Evolutionary conservation across 2,888 invertebrate genomes (phyloP).

Genomic region (Drosophila cognata): DNA sequence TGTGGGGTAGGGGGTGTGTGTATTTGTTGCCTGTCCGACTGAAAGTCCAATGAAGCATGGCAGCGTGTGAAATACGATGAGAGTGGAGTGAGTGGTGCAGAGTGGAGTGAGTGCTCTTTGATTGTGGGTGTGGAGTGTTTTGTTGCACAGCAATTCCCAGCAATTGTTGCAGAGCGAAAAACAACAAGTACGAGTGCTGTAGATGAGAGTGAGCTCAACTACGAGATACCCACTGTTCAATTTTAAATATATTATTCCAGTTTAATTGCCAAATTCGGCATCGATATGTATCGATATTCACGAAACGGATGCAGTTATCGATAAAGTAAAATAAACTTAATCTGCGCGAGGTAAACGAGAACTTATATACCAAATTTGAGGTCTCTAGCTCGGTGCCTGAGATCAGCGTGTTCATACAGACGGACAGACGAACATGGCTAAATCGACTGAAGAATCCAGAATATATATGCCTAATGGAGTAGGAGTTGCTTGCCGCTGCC

Average conservation of each 20-base stretch:
- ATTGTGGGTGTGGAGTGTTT: not conserved
- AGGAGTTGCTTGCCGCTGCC: too few species aligned
- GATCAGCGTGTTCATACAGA: too few species aligned
- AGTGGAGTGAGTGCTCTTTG: slow-evolving; percentile 5
- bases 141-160: slow-evolving; percentile 59
- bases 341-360: not conserved
- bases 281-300: not conserved
- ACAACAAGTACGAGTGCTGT: not conserved
- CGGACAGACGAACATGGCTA: too few species aligned
- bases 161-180: slow-evolving; percentile 63
- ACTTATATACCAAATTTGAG: not conserved
- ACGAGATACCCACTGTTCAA: not conserved
- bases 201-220: not conserved
- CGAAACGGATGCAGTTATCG: not conserved
- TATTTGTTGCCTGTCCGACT: slow-evolving; percentile 25
- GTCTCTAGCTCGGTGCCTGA: too few species aligned
- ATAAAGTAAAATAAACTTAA: not conserved
- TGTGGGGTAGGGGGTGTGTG: not conserved
- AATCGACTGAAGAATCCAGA: not conserved
- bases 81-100: not conserved
- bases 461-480: not conserved
- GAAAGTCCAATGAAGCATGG: slow-evolving; percentile 72
- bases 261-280: not conserved
- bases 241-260: not conserved
- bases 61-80: slow-evolving; percentile 69